Evolutionary conservation across 2,797 vertebrate genomes (phyloP), one percentile per base, ranked within the genome.

Genomic region (Discoglossus pictus): DNA sequence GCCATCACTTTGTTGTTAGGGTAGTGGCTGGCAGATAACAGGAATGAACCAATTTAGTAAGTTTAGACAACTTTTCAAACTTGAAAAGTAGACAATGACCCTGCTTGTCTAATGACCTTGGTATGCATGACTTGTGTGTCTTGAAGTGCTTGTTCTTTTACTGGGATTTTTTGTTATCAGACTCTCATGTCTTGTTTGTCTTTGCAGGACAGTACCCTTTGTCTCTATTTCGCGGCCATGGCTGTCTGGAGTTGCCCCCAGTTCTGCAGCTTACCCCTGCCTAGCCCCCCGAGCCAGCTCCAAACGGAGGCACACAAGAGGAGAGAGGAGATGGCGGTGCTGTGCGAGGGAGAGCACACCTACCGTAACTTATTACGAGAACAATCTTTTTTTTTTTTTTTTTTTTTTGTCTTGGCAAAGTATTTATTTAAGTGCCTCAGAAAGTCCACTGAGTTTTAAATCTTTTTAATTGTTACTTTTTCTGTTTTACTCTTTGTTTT

Each of bases 351-450:
- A 63, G 18, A 61, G 50, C 48, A 35, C 11, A 51, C 72, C 65
- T 68, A 55, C 50, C 43, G 71, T 79, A 73, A 78, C 61, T 79
- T 79, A 72, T 74, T 71, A 6, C 0, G 4, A 62, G 63, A 63
- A 70, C 68, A 61, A 70, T 52, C 56, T 64, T 61, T 35, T 47
- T 58, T 48, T 3, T 68, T 59, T 36, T 27, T 55, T 35, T 4
- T 0, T 6, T 21, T n/a, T 38, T 40, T 43, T 47, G n/a, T 46
- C 71, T 20, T 69, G 36, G 64, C 47, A 34, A 47, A 56, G 54
- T 75, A 74, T 80, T 78, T 78, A 65, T 73, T 65, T 17, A 70
- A 70, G 68, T 70, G 68, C 68, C 82, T 83, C 76, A 71, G 75
- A 75, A 75, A 68, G 31, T 68, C 74, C 16, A 11, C 60, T 36